A percentile compares a stretch with the other conserved stretches of the same genome.
These are phyloP conservation scores for Scaptomyza caliginosa DNA, from an alignment of 2,888 invertebrate genomes.

Conservation along the genomic window DNA sequence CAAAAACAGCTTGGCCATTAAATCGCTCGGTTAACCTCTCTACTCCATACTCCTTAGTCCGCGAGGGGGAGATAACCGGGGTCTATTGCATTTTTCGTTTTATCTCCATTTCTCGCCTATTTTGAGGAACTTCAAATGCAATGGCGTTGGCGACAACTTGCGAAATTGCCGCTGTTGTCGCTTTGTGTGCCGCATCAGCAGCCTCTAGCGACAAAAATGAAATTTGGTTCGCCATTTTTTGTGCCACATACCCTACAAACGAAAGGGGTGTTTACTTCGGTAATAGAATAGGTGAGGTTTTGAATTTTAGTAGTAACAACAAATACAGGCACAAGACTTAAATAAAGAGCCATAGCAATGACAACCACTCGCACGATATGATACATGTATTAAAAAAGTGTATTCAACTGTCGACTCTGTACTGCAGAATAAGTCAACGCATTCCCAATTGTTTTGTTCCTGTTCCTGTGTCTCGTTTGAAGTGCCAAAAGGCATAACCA, in stretches of 20 bases:
- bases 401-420: not conserved
- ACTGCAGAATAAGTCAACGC: not conserved
- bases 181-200: slow-evolving; percentile 44
- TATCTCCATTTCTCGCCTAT: not conserved
- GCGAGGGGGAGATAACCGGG: not conserved
- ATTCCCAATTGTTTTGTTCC: slow-evolving; percentile 13
- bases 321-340: not conserved
- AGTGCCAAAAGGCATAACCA: slow-evolving; percentile 49
- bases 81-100: slow-evolving; percentile 15
- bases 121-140: slow-evolving; percentile 32
- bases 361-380: no score
- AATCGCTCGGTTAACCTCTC: slow-evolving; percentile 64
- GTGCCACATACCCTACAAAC: not conserved
- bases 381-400: no score
- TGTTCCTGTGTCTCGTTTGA: slow-evolving; percentile 25
- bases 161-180: slow-evolving; percentile 36
- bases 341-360: no score
- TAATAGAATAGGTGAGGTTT: not conserved
- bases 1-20: slow-evolving; percentile 41
- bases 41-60: slow-evolving; percentile 11
- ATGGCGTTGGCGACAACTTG: slow-evolving; percentile 28
- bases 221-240: slow-evolving; percentile 47
- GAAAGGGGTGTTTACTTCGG: slow-evolving; percentile 13
- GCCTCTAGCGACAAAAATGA: slow-evolving; percentile 48
- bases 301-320: not conserved